Percentiles rank a stretch among this genome's conserved stretches.
These are phyloP conservation scores for Sesia apiformis DNA, from an alignment of 2,888 invertebrate genomes.

Conservation along the genomic window DNA sequence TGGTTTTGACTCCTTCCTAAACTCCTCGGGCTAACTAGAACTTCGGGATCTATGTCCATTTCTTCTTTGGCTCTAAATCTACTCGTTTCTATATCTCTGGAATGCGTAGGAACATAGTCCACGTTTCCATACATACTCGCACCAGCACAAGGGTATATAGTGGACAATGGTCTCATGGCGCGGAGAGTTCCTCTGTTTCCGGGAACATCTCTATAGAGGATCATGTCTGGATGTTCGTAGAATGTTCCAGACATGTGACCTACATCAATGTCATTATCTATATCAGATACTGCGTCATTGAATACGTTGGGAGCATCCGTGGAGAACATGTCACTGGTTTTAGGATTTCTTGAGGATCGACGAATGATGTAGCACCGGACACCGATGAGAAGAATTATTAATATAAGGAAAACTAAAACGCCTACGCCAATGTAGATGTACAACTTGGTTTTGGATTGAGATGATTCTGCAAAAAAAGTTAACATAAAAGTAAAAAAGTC, in stretches of 20 bases:
- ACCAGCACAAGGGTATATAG: conserved; percentile 55
- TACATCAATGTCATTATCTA: conserved; percentile 59
- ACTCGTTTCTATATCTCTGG: conserved; percentile 28
- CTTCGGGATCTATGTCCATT: conserved; percentile 34
- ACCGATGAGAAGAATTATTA: conserved; percentile 26
- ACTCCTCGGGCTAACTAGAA: conserved; percentile 57
- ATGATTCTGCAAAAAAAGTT: background rate
- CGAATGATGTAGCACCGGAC: conserved; percentile 38
- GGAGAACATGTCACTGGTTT: conserved; percentile 61
- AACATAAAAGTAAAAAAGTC: no score
- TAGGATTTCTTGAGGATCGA: conserved; percentile 34
- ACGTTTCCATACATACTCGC: conserved; percentile 61
- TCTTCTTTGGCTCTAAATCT: conserved; percentile 40
- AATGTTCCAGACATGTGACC: conserved; percentile 65
- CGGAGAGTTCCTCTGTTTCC: conserved; percentile 49
- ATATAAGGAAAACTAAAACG: conserved; percentile 24
- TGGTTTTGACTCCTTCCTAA: conserved; percentile 51
- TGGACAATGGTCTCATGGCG: conserved; percentile 62
- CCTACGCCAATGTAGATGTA: conserved; percentile 37
- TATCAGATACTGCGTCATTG: conserved; percentile 54
- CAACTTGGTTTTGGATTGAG: background rate
- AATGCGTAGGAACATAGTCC: conserved; percentile 44
- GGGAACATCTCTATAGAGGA: conserved; percentile 52
- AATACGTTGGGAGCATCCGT: conserved; percentile 63
- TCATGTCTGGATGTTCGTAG: conserved; percentile 68